Base-by-base conservation (phyloP, 2,797 vertebrate genomes). In the Melanotaenia nigrans region DNA sequence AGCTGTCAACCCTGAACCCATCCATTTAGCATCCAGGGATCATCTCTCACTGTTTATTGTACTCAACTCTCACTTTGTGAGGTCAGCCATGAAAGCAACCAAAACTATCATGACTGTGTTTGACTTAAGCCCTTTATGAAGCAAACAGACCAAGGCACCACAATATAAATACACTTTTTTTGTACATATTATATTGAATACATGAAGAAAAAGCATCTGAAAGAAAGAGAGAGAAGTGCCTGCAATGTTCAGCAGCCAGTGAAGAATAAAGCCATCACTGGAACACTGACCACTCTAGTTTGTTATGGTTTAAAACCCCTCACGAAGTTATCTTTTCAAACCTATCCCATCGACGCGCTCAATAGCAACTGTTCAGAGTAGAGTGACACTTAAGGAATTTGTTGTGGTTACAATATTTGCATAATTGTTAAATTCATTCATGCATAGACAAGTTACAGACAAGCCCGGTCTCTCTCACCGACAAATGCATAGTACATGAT, bases 111-210 rank as follows among this genome's bases (percentile, higher is more conserved):
- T 51, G 67, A 71, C 66, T 79, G 68, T 60, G 55, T 82, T 73
- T 58, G 40, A 82, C 61, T 73, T 61, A 57, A 71, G 82, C 83
- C 68, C 79, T 90, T 92, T 73, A 84, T 65, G 60, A 82, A 84
- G 65, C 67, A 71, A 83, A 75, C 76, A 79, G 77, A 90, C 86
- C 81, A 92, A 93, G 89, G 90, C 92, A 93, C 89, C 82, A 71
- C 82, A 79, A 78, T 90, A 92, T 94, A 94, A 93, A 93, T 93
- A 93, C 78, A 90, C 47, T 84, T 82, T 78, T 85, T 84, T 83
- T 87, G 87, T 88, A 93, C 87, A 92, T 75, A 83, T 83, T 81
- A 87, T 81, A 75, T 75, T 79, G 77, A 83, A 85, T 85, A 90
- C 73, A 81, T 18, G 62, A 51, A 78, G 71, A 62, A 71, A 77